Conservation (phyloP, 2,797 vertebrate genomes). For the Mergus octosetaceus region DNA sequence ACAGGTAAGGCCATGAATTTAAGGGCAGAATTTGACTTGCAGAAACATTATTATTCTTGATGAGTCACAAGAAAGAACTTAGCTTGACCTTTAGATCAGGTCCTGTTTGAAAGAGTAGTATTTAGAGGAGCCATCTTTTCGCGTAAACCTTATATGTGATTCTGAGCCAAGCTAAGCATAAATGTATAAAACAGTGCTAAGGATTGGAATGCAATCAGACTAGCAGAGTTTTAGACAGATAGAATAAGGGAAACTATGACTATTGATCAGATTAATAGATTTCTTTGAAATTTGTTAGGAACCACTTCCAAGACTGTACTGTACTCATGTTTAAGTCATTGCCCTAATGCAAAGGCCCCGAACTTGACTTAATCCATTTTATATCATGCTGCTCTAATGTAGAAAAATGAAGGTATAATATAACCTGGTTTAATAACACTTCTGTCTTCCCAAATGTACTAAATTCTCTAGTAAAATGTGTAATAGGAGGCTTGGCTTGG, state of each 20-base stretch:
- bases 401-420: background rate
- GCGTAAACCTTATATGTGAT: background rate
- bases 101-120: background rate
- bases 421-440: slow-evolving; percentile 2
- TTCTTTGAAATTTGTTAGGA: background rate
- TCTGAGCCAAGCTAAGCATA: background rate
- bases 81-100: background rate
- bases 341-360: background rate
- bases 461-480: background rate
- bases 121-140: background rate
- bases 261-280: background rate
- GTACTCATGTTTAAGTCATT: background rate
- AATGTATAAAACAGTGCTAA: background rate
- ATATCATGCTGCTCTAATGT: background rate
- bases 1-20: background rate
- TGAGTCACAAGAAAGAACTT: slow-evolving; percentile 27
- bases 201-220: background rate
- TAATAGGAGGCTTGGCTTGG: background rate
- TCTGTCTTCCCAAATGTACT: background rate
- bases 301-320: background rate
- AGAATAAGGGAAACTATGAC: background rate
- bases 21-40: background rate
- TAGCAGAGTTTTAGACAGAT: background rate
- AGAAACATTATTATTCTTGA: slow-evolving; percentile 4
- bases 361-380: background rate